Base-by-base conservation (phyloP, 2,888 invertebrate genomes). In the Stenolophus ochropezus region DNA sequence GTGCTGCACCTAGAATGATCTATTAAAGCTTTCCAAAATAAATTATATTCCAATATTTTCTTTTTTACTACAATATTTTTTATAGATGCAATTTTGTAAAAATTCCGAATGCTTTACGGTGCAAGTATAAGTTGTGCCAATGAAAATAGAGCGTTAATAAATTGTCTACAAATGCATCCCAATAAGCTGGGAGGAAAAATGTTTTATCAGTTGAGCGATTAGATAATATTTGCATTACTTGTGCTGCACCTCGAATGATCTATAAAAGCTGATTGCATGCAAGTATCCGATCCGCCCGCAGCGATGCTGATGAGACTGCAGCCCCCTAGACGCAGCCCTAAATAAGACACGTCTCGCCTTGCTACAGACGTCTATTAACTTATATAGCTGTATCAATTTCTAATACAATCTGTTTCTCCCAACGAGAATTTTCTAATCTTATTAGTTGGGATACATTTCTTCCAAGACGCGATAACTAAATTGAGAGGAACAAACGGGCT, bases 301-400 rank as follows among this genome's bases (percentile, higher is more conserved):
- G 74, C 74, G 11, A 27, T 78, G 47, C 21, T 78, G 78, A 78
- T 78, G 58, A 78, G 65, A 78, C 49, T 61, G 42, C 49, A 47
- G 49, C 11, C 56, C 56, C 23, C 42, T 47, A 25, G 56, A 18
- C 49, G 58, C 78, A 42, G 61, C 77, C 77, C 78, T 61, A 33
- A 79, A 71, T 79, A 69, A 79, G 79, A 79, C 79, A 79, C 79
- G 71, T 82, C 80, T 81, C 81, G 69, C 80, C 56, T 75, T 78
- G 80, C 80, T 65, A 82, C 76, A 76, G 81, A 81, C 82, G 87
- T 87, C 89, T 88, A 89, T 89, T 89, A 89, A 89, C 88, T 89
- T 89, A 88, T 88, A 89, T 89, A 88, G 88, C 88, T 86, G 88
- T 89, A 89, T 89, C 89, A 89, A 89, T 89, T 89, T 79, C 53